Evolutionary conservation across 2,888 invertebrate genomes (phyloP), one percentile per base, ranked within the genome.

Genomic region (Andrena haemorrhoa): DNA sequence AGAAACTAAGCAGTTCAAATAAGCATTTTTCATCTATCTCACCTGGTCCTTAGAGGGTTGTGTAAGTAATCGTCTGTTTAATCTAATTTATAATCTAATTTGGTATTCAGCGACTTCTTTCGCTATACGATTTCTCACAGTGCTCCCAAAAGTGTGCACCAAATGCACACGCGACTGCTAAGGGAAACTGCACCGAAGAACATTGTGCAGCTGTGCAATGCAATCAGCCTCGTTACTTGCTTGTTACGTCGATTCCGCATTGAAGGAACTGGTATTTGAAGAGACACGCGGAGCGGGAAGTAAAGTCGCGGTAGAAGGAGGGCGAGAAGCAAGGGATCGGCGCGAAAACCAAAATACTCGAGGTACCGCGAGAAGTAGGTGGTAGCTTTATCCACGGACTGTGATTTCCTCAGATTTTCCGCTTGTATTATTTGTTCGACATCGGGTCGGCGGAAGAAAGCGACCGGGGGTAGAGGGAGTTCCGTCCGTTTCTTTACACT

Each of bases 371-470:
- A 73, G 68, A 66, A 53, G 64, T 74, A 82, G 81, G 68, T 49
- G 86, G 80, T 61, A 63, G 84, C 87, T 85, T 87, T 87, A 89
- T 86, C 77, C 82, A 65, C 61, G 74, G 83, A 41, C 63, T 84
- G 87, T 87, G 89, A 90, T 92, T 92, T 92, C 87, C 87, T 86
- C 88, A 88, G 92, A 91, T 93, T 92, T 92, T 88, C 84, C 89
- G 87, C 89, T 88, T 87, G 90, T 91, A 92, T 93, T 94, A 92
- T 94, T 93, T 92, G 93, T 91, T 92, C 92, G 90, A 91, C 92
- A 92, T 91, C 86, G 75, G 84, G 79, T 79, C 80, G 83, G 69
- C 69, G 66, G 84, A 89, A 90, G 89, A 91, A 92, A 66, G 74
- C 49, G 73, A 56, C 58, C 56, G 71, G 63, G 63, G 56, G 23